These are phyloP conservation scores for Zaprionus camerounensis DNA, from an alignment of 1,140 invertebrate species.

Conservation along the genomic window DNA sequence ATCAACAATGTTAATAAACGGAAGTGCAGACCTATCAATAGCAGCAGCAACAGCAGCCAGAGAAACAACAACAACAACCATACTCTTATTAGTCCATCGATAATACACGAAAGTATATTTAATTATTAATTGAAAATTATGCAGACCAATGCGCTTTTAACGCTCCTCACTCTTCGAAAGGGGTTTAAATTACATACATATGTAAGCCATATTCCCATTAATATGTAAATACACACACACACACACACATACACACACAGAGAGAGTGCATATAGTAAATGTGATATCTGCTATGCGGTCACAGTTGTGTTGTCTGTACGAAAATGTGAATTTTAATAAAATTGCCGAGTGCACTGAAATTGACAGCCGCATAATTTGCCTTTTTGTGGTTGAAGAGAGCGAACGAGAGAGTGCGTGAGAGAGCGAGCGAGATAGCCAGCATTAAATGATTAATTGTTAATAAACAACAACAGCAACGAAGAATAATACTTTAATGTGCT, in stretches of 20 bases:
- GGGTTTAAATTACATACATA: constrained; percentile 28
- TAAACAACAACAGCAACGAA: constrained; percentile 19
- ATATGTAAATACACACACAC: constrained; percentile 16
- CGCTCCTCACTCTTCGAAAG: constrained; percentile 17
- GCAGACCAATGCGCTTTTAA: constrained; percentile 60
- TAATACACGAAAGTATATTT: constrained; percentile 60
- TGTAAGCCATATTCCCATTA: constrained; percentile 32
- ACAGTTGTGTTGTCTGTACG: constrained; percentile 10
- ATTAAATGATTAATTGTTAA: constrained; percentile 55
- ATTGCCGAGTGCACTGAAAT: constrained; percentile 55
- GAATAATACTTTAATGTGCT: constrained; percentile 35
- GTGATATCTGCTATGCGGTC: constrained; percentile 34
- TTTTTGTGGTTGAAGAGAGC: constrained; percentile 27
- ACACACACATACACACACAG: constrained; percentile 6
- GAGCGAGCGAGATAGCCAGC: not conserved
- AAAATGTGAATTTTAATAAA: constrained; percentile 55
- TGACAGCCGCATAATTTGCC: constrained; percentile 55
- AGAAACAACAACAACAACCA: constrained; percentile 17
- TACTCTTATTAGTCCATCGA: constrained; percentile 62
- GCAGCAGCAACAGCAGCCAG: constrained; percentile 17
- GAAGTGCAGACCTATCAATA: constrained; percentile 51
- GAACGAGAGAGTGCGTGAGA: not conserved
- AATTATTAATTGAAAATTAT: constrained; percentile 70
- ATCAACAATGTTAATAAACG: constrained; percentile 59
- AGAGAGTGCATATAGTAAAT: constrained; percentile 5